A percentile compares a stretch with the other conserved stretches of the same genome.
phyloP scores from a whole-genome alignment of 2,888 invertebrate genomes.

The Melikaiella ostensackeni region DNA sequence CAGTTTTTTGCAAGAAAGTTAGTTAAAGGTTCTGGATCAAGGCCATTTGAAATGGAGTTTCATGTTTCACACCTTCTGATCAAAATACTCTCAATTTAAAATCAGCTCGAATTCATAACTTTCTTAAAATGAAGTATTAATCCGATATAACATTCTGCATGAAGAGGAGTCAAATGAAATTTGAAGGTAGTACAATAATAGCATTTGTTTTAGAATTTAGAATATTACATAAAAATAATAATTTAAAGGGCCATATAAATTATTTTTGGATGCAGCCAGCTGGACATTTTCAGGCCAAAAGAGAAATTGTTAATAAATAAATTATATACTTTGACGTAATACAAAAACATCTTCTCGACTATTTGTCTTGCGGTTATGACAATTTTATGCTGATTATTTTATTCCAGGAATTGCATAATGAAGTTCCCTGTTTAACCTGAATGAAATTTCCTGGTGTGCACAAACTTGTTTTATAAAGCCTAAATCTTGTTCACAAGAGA shows the following conservation, averaged over 20 bases:
- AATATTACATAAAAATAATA: not conserved
- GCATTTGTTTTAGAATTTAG: not conserved
- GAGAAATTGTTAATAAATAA: not conserved
- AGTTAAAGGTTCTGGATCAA: not conserved
- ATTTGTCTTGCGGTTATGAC: not conserved
- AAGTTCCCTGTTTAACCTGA: slow-evolving; percentile 18
- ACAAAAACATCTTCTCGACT: not conserved
- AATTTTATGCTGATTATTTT: slow-evolving; percentile 28
- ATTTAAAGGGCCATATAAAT: not conserved
- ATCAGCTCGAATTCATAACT: not conserved
- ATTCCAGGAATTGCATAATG: slow-evolving; percentile 16
- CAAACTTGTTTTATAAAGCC: slow-evolving; percentile 30
- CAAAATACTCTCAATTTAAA: not conserved
- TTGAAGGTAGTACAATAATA: too few relatives aligned
- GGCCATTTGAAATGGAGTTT: not conserved
- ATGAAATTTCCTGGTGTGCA: slow-evolving; percentile 24
- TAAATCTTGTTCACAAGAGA: slow-evolving; percentile 25
- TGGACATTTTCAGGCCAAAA: not conserved
- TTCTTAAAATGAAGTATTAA: not conserved
- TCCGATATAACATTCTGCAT: too few relatives aligned
- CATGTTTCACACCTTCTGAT: not conserved
- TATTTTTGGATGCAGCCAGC: not conserved
- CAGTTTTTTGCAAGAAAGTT: not conserved
- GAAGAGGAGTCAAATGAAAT: too few relatives aligned
- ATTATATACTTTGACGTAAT: slow-evolving; percentile 1